phyloP scores from a whole-genome alignment of 2,113 vertebrate genomes.

The Microtus ochrogaster region DNA sequence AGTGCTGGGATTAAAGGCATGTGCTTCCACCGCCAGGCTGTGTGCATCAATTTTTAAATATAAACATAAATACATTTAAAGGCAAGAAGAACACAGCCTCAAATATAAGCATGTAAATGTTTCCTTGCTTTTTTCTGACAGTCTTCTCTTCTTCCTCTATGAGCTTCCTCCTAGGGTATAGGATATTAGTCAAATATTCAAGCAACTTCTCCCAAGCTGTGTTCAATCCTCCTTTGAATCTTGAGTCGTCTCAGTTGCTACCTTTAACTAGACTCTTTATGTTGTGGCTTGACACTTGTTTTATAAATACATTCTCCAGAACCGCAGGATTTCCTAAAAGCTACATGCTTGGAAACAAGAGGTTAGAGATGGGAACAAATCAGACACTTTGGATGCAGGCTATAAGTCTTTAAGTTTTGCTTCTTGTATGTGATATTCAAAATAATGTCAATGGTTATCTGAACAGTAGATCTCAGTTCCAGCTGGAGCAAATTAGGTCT shows the following conservation, averaged over 20 bases:
- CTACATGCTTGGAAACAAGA: not conserved
- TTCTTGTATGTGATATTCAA: not conserved
- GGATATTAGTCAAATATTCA: not conserved
- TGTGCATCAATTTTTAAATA: constrained; percentile 77
- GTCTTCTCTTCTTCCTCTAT: not conserved
- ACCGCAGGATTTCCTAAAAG: rapidly evolving
- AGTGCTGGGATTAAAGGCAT: too few species aligned
- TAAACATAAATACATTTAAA: constrained; percentile 71
- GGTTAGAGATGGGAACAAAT: not conserved
- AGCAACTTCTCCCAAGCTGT: rapidly evolving
- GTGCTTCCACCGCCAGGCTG: not conserved
- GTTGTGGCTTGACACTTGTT: not conserved
- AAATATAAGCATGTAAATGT: not conserved
- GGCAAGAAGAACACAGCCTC: constrained; percentile 36
- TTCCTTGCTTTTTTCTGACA: not conserved
- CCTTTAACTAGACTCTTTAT: rapidly evolving
- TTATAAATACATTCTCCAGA: not conserved
- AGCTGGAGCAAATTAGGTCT: not conserved
- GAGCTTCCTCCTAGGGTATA: not conserved
- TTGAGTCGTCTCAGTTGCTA: not conserved
- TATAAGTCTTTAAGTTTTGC: not conserved
- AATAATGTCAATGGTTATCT: not conserved
- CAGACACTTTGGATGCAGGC: not conserved
- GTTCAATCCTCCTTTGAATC: not conserved
- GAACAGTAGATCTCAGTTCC: not conserved